A percentile compares a stretch with the other conserved stretches of the same genome.
Conservation (phyloP, 1,140 invertebrate genomes). For the Orius insidiosus region DNA sequence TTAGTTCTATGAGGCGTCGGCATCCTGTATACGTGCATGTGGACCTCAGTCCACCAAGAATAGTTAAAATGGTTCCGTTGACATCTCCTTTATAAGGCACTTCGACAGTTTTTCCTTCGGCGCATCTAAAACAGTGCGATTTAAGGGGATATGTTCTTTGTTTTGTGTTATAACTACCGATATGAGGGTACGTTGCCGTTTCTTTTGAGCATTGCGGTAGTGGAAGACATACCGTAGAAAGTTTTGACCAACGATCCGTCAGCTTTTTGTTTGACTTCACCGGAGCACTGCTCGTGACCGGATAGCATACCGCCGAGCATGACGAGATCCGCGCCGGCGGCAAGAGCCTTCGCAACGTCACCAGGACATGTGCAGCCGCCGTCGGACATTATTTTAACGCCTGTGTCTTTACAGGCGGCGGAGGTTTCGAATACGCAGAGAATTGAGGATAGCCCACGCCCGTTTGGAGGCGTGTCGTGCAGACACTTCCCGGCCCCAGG, state of each 20-base stretch:
- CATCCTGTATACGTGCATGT: constrained; percentile 90
- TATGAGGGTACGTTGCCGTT: constrained; percentile 71
- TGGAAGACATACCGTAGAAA: constrained; percentile 91
- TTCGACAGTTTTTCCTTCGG: constrained; percentile 88
- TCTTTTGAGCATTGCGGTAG: constrained; percentile 86
- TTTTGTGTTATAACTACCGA: constrained; percentile 33
- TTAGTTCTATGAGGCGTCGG: constrained; percentile 64
- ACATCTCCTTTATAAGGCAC: constrained; percentile 78
- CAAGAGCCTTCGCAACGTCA: constrained; percentile 91
- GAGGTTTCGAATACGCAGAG: constrained; percentile 90
- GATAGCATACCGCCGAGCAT: constrained; percentile 95
- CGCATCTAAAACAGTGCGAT: constrained; percentile 54
- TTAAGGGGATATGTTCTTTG: not conserved
- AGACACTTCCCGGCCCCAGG: constrained; percentile 89
- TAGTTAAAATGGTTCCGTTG: constrained; percentile 62
- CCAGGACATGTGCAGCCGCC: constrained; percentile 87
- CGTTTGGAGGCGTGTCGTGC: constrained; percentile 85
- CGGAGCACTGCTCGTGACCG: constrained; percentile 82
- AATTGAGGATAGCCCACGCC: constrained; percentile 91
- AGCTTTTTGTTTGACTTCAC: constrained; percentile 60
- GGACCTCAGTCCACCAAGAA: constrained; percentile 75
- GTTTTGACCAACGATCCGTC: constrained; percentile 75
- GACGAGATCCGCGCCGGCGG: constrained; percentile 89
- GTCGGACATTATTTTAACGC: constrained; percentile 85
- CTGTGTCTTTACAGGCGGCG: constrained; percentile 84